A percentile compares a stretch with the other conserved stretches of the same genome.
Evolutionary conservation across 35 echinoderm and acorn worm genomes (phyloP).

Genomic region (Diadema setosum): DNA sequence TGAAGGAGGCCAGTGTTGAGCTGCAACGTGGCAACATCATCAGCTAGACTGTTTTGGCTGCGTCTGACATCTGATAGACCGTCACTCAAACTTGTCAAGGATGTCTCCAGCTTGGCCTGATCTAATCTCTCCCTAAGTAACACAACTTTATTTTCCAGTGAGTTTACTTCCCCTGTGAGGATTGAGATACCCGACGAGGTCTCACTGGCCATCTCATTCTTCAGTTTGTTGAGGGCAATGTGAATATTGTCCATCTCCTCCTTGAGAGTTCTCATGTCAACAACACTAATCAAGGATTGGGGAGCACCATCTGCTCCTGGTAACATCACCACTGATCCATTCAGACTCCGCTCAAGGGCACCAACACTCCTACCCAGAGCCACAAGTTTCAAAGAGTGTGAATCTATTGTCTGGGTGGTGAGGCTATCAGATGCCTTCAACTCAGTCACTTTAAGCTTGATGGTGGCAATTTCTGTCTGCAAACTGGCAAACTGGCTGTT

Average conservation of each 20-base stretch:
- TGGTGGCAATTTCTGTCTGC: conserved; percentile 35
- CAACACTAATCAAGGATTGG: background rate
- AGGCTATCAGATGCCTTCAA: background rate
- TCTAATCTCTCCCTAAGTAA: background rate
- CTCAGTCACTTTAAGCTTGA: conserved; percentile 30
- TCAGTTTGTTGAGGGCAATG: background rate
- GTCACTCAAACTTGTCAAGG: background rate
- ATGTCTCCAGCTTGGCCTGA: background rate
- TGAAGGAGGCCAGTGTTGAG: background rate
- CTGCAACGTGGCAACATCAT: background rate
- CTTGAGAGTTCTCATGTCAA: background rate
- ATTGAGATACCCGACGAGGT: background rate
- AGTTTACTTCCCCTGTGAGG: background rate
- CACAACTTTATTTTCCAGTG: background rate
- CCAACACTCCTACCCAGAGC: background rate
- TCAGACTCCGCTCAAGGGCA: conserved; percentile 11
- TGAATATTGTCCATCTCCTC: background rate
- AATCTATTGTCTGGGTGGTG: background rate
- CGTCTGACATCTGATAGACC: background rate
- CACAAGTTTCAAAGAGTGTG: background rate
- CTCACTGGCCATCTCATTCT: background rate
- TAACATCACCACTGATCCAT: background rate
- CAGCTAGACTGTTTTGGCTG: background rate
- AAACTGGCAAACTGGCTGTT: conserved; percentile 37
- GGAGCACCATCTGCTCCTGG: background rate